Evolutionary conservation across 2,888 invertebrate species (phyloP).

Genomic region (Dryococelus australis): DNA sequence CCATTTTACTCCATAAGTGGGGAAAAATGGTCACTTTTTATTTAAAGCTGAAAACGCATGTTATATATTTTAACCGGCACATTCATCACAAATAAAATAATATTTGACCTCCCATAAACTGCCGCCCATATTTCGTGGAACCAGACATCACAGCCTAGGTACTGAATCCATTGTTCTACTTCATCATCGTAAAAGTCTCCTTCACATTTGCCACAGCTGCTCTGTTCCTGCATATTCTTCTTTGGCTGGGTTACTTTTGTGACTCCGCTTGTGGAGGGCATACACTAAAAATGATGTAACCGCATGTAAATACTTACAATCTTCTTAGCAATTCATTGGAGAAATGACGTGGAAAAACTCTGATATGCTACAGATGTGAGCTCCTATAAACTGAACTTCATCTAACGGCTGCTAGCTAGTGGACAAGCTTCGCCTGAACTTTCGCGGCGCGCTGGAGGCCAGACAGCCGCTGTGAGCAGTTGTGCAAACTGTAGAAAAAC

Average conservation of each 20-base stretch:
- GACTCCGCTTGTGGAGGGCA: neutral
- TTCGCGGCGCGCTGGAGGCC: neutral
- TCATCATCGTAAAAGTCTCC: constrained; percentile 19
- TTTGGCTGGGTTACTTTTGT: neutral
- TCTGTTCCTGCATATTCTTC: constrained; percentile 6
- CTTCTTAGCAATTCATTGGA: neutral
- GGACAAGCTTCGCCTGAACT: neutral
- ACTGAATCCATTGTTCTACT: neutral
- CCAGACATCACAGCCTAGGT: neutral
- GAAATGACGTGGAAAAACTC: neutral
- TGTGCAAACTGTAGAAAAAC: neutral
- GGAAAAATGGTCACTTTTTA: neutral
- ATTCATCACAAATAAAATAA: neutral
- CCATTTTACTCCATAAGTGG: neutral
- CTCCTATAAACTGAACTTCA: neutral
- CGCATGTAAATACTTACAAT: neutral
- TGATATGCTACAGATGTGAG: neutral
- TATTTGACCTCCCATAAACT: neutral
- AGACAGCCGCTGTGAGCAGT: neutral
- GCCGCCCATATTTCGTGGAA: neutral
- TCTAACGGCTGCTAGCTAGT: neutral
- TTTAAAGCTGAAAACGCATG: no score
- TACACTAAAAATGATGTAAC: neutral
- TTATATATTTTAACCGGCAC: no score
- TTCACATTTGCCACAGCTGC: no score